A percentile compares a stretch with the other conserved stretches of the same genome.
These are phyloP conservation scores for Gallinago media DNA, from an alignment of 2,113 vertebrate species.

Conservation along the genomic window DNA sequence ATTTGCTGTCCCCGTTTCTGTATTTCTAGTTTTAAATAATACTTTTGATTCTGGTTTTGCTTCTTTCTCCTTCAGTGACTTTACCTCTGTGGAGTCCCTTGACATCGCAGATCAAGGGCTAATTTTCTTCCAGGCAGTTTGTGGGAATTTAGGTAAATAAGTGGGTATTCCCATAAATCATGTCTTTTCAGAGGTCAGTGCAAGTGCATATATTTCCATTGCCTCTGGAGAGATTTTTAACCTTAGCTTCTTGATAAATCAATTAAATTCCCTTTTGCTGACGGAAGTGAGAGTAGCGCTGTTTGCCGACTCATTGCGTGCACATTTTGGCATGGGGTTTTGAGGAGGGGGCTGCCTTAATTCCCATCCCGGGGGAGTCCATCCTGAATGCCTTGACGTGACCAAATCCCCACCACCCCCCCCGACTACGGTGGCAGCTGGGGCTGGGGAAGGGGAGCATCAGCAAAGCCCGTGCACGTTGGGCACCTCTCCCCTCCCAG, in stretches of 20 bases:
- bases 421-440: not conserved
- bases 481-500: not conserved
- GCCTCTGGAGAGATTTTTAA: conserved; percentile 24
- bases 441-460: not conserved
- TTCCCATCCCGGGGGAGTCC: not conserved
- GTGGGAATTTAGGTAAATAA: conserved; percentile 39
- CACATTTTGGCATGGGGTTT: not conserved
- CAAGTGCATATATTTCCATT: conserved; percentile 12
- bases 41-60: not conserved
- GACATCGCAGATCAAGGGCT: conserved; percentile 5
- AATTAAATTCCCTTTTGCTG: conserved; percentile 16
- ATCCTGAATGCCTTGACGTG: not conserved
- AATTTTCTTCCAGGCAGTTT: conserved; percentile 19
- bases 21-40: not conserved
- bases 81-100: not conserved
- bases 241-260: conserved; percentile 19
- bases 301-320: not conserved
- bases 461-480: not conserved
- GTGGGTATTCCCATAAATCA: conserved; percentile 21
- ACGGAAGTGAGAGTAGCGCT: not conserved
- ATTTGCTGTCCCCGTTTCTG: not conserved
- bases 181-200: conserved; percentile 30
- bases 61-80: conserved; percentile 18
- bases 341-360: not conserved
- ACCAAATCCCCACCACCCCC: not conserved